Evolutionary conservation across 2,888 invertebrate species (phyloP).

Genomic region (Augochlorella aurata): DNA sequence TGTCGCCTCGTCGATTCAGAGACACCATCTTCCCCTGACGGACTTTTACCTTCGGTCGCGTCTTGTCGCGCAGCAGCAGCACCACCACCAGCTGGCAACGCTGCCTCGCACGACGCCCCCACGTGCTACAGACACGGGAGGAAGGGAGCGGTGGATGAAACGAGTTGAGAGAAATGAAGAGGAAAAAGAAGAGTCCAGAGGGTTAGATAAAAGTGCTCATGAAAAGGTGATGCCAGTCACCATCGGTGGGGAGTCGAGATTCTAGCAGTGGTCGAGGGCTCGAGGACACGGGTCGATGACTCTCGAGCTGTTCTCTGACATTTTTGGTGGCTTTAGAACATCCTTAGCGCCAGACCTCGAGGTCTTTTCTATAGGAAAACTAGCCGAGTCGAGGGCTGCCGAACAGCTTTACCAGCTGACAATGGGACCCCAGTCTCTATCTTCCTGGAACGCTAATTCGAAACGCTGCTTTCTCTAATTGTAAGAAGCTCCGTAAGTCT

Average conservation of each 20-base stretch:
- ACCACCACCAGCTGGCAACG: conserved; percentile 49
- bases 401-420: background rate
- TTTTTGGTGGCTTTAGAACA: background rate
- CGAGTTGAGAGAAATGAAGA: conserved; percentile 55
- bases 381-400: background rate
- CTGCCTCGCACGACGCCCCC: conserved; percentile 17
- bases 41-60: background rate
- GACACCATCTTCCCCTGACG: background rate
- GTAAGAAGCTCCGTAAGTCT: too few species aligned
- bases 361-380: background rate
- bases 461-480: background rate
- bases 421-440: background rate
- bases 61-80: background rate
- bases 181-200: conserved; percentile 47
- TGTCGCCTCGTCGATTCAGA: background rate
- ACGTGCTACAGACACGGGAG: conserved; percentile 30
- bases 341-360: background rate
- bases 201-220: conserved; percentile 59
- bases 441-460: background rate
- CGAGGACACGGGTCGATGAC: conserved; percentile 42
- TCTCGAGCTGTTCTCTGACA: conserved; percentile 16
- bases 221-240: conserved; percentile 57
- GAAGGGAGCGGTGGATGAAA: conserved; percentile 34
- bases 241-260: conserved; percentile 18
- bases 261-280: conserved; percentile 31